A percentile compares a stretch with the other conserved stretches of the same genome.
Conservation (phyloP, 1,140 invertebrate genomes). For the Aphelinus atriplicis region DNA sequence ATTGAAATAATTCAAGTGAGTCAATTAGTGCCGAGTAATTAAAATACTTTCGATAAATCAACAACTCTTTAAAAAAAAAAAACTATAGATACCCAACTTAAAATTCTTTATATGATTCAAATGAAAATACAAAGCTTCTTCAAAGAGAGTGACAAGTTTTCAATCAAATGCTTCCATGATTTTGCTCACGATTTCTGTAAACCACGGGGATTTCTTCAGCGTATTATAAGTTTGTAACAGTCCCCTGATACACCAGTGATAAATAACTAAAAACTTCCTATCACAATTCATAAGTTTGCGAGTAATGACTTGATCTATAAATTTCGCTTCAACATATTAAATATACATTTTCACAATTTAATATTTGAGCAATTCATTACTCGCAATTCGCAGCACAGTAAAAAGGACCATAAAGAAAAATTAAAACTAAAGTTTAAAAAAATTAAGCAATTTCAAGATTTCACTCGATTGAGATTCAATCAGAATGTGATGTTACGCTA, state of each 20-base stretch:
- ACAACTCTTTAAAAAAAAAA: too few relatives aligned
- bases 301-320: conserved; percentile 30
- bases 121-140: too few relatives aligned
- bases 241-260: conserved; percentile 23
- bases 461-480: conserved; percentile 7
- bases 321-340: conserved; percentile 18
- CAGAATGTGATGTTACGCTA: conserved; percentile 23
- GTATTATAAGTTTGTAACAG: conserved; percentile 27
- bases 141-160: too few relatives aligned
- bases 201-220: conserved; percentile 19
- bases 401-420: conserved; percentile 7
- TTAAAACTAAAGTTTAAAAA: conserved; percentile 20
- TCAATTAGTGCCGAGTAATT: too few relatives aligned
- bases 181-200: conserved; percentile 29
- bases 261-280: conserved; percentile 36
- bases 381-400: conserved; percentile 35
- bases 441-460: conserved; percentile 24
- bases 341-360: conserved; percentile 35
- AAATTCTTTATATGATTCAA: too few relatives aligned
- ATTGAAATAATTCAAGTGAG: too few relatives aligned
- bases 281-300: conserved; percentile 35
- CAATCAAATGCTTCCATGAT: background rate
- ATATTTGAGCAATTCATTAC: conserved; percentile 32
- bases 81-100: too few relatives aligned
- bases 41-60: too few relatives aligned